Percentiles rank a stretch among this genome's conserved stretches.
Evolutionary conservation across 1,140 invertebrate species (phyloP).

Genomic region (Cecropterus lyciades): DNA sequence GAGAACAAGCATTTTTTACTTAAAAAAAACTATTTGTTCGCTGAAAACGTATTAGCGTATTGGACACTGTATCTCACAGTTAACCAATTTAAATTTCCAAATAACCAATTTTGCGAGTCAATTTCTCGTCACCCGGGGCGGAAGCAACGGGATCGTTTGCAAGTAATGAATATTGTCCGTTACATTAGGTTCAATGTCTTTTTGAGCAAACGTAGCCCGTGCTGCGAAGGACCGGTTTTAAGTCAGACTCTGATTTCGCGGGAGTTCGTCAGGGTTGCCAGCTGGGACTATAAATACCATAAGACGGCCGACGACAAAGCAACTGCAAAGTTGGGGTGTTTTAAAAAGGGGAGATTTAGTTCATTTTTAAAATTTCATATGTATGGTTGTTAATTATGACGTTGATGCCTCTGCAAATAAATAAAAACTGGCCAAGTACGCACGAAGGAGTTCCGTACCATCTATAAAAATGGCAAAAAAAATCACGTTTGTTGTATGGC

Average conservation of each 20-base stretch:
- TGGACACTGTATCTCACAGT: slow-evolving; percentile 13
- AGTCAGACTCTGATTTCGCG: slow-evolving; percentile 27
- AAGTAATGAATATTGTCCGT: slow-evolving; percentile 36
- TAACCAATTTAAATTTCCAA: slow-evolving; percentile 27
- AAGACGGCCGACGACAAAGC: not conserved
- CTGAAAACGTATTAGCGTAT: not conserved
- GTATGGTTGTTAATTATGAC: no score
- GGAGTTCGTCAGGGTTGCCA: not conserved
- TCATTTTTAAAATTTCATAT: no score
- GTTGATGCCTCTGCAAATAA: no score
- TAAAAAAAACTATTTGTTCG: not conserved
- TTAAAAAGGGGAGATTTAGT: not conserved
- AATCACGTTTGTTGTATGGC: no score
- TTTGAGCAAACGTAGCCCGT: slow-evolving; percentile 39
- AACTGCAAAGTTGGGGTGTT: not conserved
- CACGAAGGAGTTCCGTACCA: no score
- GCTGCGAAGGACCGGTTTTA: slow-evolving; percentile 30
- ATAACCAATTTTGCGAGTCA: slow-evolving; percentile 30
- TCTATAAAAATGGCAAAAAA: no score
- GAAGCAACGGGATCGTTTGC: slow-evolving; percentile 26
- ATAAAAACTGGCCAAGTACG: no score
- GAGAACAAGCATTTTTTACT: not conserved
- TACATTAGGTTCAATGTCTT: slow-evolving; percentile 45
- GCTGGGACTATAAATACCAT: not conserved
- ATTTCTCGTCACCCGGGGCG: slow-evolving; percentile 30